Conservation (phyloP, 2,113 vertebrate genomes). For the Athene noctua region DNA sequence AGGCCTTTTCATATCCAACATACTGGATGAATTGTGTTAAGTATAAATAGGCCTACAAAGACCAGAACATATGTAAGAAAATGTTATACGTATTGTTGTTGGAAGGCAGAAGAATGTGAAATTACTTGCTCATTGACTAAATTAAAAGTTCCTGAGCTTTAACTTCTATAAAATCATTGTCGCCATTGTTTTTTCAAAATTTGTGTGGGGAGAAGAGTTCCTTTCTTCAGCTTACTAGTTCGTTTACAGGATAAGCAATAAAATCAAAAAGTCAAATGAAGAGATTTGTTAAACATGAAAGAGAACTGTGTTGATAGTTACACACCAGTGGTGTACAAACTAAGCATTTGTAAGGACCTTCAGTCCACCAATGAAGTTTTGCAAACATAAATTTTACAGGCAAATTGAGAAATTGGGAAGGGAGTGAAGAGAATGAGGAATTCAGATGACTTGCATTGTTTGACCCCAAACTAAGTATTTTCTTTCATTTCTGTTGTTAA, state of each 20-base stretch:
- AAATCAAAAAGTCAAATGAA: not conserved
- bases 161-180: not conserved
- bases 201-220: not conserved
- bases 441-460: not conserved
- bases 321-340: not conserved
- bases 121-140: not conserved
- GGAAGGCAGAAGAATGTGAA: not conserved
- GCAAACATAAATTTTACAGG: not conserved
- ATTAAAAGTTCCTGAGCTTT: not conserved
- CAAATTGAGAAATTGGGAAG: not conserved
- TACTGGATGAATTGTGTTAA: constrained; percentile 13
- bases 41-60: constrained; percentile 3
- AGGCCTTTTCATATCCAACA: constrained; percentile 11
- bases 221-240: not conserved
- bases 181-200: not conserved
- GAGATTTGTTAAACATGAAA: not conserved
- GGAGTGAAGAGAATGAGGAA: not conserved
- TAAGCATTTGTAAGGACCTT: not conserved
- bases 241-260: not conserved
- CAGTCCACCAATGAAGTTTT: not conserved
- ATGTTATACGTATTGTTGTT: not conserved
- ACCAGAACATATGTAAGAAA: not conserved
- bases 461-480: not conserved
- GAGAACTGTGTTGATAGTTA: not conserved
- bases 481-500: not conserved